Evolutionary conservation across 2,888 invertebrate species (phyloP), one percentile per base, ranked within the genome.

Genomic region (Oscheius myriophilus): DNA sequence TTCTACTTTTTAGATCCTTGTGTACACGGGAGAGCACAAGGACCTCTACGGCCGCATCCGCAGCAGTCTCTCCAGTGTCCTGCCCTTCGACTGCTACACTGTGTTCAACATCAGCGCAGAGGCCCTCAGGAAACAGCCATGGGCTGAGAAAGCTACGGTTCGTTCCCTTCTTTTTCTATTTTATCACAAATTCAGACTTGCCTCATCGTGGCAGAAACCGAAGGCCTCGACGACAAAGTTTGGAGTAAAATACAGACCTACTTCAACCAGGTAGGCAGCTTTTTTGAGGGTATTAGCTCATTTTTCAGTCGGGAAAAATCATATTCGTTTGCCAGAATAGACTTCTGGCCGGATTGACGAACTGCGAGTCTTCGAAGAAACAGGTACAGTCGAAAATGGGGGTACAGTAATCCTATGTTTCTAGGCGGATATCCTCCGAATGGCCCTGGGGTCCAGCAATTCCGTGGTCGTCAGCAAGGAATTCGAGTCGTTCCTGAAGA

Each of bases 281-380:
- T 41, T 55, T 25, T 52, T 53, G 21, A 39, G 26, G 18, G 21
- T 54, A 25, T 63, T 39, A 18, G 54, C 2, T 54, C 39, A 33
- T 51, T 45, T 73, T 80, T 65, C 72, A 84, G 76, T 75, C 82
- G 41, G 86, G 86, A 9, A 84, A 84, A 63, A 76, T 86, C 6
- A 74, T 86, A 18, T 86, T 86, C 69, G 75, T 86, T 1, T 86
- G 86, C 49, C 86, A 85, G 66, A 86, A 86, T 70, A 72, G 75
- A 3, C 72, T 86, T 26, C 73, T 86, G n/a, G 76, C 84, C 7
- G 79, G 76, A 46, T 71, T 86, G 25, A 79, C 83, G 3, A 70
- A 72, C 18, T 77, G 79, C 55, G 76, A 81, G 42, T 80, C 83
- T 9, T 70, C 76, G 14, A 81, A 80, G 54, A 72, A 84, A 55